Percentiles rank a stretch among this genome's conserved stretches.
phyloP scores from a whole-genome alignment of 2,797 vertebrate species.

The Hydrophis major region DNA sequence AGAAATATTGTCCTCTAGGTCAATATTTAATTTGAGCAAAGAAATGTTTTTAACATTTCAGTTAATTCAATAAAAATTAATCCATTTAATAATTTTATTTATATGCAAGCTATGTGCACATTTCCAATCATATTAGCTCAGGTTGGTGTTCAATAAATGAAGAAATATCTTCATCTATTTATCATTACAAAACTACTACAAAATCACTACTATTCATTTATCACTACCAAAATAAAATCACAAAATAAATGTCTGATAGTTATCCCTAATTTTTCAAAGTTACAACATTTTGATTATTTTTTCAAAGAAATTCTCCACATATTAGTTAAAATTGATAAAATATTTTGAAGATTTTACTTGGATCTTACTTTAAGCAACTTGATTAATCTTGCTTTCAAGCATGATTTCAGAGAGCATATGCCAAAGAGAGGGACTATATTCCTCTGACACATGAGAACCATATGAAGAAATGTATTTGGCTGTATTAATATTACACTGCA shows the following conservation, averaged over 20 bases:
- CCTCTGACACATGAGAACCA: background rate
- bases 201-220: too few relatives aligned
- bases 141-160: background rate
- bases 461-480: background rate
- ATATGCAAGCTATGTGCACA: background rate
- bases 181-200: too few relatives aligned
- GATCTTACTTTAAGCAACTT: background rate
- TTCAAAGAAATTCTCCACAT: background rate
- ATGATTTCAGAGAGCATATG: constrained; percentile 1
- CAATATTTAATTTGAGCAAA: constrained; percentile 14
- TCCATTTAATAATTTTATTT: background rate
- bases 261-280: background rate
- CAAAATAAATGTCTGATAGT: background rate
- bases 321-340: constrained; percentile 9
- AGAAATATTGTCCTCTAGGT: background rate
- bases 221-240: background rate
- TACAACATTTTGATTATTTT: background rate
- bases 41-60: background rate
- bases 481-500: background rate
- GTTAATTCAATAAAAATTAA: background rate
- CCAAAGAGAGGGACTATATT: background rate
- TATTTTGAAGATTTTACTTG: background rate
- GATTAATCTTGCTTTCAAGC: background rate
- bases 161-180: background rate
- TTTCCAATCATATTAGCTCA: background rate